phyloP scores from a whole-genome alignment of 2,113 vertebrate species.

The Rhynchopsitta pachyrhyncha region DNA sequence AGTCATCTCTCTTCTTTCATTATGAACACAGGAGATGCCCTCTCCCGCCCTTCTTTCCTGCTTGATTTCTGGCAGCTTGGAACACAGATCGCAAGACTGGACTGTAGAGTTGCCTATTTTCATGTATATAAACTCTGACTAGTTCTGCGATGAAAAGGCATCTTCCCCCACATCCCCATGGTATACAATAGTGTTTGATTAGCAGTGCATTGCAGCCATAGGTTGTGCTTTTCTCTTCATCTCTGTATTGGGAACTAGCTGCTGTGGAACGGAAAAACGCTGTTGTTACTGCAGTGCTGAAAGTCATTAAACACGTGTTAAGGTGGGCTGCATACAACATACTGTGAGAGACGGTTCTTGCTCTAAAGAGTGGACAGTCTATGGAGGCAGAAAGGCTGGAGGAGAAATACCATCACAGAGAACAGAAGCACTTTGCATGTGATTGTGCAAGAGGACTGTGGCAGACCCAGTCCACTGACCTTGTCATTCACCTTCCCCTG shows the following conservation, averaged over 20 bases:
- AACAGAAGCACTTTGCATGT: neutral
- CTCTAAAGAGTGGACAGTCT: neutral
- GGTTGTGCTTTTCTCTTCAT: neutral
- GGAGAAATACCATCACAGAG: neutral
- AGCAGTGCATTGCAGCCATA: neutral
- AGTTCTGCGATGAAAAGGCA: neutral
- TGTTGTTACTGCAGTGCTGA: neutral
- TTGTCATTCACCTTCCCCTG: neutral
- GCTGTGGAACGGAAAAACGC: neutral
- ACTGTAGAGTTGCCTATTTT: neutral
- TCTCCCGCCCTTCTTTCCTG: neutral
- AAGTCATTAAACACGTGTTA: neutral
- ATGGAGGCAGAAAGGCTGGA: neutral
- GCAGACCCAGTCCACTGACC: neutral
- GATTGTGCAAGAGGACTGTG: neutral
- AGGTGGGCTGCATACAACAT: neutral
- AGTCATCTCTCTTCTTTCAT: conserved; percentile 53
- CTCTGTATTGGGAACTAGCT: neutral
- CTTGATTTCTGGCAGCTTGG: conserved; percentile 23
- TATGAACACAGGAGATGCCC: neutral
- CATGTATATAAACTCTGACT: conserved; percentile 8
- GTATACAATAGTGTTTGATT: neutral
- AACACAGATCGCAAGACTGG: conserved; percentile 29
- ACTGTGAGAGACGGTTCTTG: neutral
- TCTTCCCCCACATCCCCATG: neutral